phyloP scores from a whole-genome alignment of 2,888 invertebrate genomes.

The Notocelia uddmanniana region DNA sequence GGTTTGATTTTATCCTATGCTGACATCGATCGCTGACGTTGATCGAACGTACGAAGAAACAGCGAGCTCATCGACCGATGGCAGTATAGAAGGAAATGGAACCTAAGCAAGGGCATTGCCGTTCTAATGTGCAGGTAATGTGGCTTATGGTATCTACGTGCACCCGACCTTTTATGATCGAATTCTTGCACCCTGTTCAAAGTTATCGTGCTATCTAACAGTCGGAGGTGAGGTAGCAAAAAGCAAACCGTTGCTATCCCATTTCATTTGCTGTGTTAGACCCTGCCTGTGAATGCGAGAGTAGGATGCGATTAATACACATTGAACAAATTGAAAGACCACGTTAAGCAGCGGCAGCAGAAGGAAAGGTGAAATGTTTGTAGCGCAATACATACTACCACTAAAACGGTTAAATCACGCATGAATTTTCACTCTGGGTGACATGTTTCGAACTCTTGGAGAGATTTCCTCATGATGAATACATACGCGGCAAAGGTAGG shows the following conservation, averaged over 20 bases:
- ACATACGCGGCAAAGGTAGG: too few species aligned
- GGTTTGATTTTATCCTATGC: too few species aligned
- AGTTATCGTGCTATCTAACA: not conserved
- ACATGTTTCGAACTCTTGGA: too few species aligned
- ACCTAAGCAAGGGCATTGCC: not conserved
- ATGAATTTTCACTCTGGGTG: too few species aligned
- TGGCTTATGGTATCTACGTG: not conserved
- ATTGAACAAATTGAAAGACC: not conserved
- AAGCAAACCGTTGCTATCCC: not conserved
- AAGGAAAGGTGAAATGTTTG: not conserved
- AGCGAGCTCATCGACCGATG: too few species aligned
- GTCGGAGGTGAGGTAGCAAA: not conserved
- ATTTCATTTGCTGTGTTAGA: not conserved
- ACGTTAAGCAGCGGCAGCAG: not conserved
- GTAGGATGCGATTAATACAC: not conserved
- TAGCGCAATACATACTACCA: not conserved
- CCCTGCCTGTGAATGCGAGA: not conserved
- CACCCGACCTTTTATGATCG: not conserved
- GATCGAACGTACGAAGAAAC: too few species aligned
- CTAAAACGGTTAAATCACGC: too few species aligned
- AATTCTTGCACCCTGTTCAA: not conserved
- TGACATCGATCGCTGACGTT: too few species aligned
- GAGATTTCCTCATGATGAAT: too few species aligned
- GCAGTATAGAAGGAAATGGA: too few species aligned
- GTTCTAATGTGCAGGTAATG: not conserved